These are phyloP conservation scores for Gobius niger DNA, from an alignment of 2,113 vertebrate species.

Conservation along the genomic window DNA sequence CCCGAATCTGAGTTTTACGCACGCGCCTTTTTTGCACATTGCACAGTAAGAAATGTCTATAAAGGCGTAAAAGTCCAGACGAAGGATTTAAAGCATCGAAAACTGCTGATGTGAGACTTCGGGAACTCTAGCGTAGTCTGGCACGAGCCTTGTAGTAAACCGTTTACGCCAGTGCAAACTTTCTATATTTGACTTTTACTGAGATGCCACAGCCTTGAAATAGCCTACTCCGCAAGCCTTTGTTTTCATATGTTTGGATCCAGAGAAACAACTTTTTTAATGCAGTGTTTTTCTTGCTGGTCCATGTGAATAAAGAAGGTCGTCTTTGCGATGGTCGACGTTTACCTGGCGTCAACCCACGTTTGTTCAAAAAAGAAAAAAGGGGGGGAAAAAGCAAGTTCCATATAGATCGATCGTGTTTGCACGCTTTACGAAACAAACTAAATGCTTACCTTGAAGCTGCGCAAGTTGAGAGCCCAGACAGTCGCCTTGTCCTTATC, in stretches of 20 bases:
- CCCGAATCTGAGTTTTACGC: conserved; percentile 28
- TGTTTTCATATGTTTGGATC: neutral
- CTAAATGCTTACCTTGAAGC: conserved; percentile 50
- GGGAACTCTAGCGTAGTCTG: neutral
- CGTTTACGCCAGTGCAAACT: neutral
- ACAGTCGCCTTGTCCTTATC: conserved; percentile 36
- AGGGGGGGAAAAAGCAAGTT: too few relatives aligned
- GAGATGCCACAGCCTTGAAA: neutral
- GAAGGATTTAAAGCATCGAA: neutral
- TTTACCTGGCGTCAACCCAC: neutral
- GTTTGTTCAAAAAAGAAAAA: neutral
- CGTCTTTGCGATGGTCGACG: neutral
- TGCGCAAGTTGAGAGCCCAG: conserved; percentile 35
- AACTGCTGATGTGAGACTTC: neutral
- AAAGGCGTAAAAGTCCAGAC: too few relatives aligned
- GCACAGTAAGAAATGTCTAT: neutral
- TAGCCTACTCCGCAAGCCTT: neutral
- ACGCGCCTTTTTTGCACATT: conserved; percentile 33
- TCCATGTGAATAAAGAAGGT: neutral
- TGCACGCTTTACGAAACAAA: conserved; percentile 8
- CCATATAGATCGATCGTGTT: conserved; percentile 1
- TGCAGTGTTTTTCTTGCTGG: neutral
- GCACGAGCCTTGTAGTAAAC: conserved; percentile 7
- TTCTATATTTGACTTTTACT: conserved; percentile 1
- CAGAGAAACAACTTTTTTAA: neutral